Evolutionary conservation across 2,113 vertebrate genomes (phyloP), one percentile per base, ranked within the genome.

Genomic region (Peromyscus maniculatus): DNA sequence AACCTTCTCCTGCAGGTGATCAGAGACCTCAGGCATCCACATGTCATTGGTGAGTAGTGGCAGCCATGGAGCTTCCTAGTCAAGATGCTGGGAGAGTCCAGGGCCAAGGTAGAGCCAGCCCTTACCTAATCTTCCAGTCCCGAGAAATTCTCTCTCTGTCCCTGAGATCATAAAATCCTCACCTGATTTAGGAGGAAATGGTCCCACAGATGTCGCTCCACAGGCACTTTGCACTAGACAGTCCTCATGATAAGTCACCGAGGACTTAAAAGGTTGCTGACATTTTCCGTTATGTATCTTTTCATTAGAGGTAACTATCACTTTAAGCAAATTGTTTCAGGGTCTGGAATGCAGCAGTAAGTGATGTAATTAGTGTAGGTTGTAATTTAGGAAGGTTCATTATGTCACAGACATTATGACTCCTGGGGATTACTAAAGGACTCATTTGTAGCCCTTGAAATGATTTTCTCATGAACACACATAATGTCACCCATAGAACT

Each of bases 381-480:
- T 99, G 98, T 98, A 99, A 99, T 99, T 98, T 99, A 98, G 98
- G 98, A 98, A 98, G 98, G 98, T 98, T 99, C 98, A 98, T 98
- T 98, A 98, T 98, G 98, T 98, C 98, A 99, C 98, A 98, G 97
- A 97, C 98, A 74, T 98, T 98, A 98, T 98, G 98, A 99, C 98
- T 99, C 98, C 98, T 97, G 98, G 97, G 98, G 98, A 98, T 99
- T 98, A 98, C 98, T 97, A 97, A 98, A 98, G 98, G 98, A 98
- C 98, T 98, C 98, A 98, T 98, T 98, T 98, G 98, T 98, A 99
- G 98, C 79, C 98, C 98, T 97, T 95, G 97, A 97, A 98, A 98
- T 98, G 94, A 98, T 98, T 98, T 99, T 98, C 98, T 98, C 97
- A 82, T 87, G 98, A 97, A 95, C 93, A 67, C 97, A 80, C 83